A percentile compares a stretch with the other conserved stretches of the same genome.
Conservation (phyloP, 2,113 vertebrate species). For the Euleptes europaea region DNA sequence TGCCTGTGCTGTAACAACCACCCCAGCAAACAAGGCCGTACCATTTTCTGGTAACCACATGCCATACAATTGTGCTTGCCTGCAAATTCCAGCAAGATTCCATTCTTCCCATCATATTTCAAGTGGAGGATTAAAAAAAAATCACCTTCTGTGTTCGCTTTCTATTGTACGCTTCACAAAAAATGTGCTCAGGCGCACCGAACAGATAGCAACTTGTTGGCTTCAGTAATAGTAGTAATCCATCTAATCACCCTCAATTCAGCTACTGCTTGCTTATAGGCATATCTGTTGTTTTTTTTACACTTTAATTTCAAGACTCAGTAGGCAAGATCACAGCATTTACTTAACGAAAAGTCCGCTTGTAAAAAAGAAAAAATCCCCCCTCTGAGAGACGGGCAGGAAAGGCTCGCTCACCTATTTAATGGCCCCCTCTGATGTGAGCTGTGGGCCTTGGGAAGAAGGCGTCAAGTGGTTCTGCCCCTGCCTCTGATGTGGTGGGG, state of each 20-base stretch:
- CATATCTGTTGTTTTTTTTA: constrained; percentile 39
- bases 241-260: constrained; percentile 68
- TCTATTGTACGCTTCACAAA: constrained; percentile 51
- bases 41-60: constrained; percentile 29
- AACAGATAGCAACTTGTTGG: constrained; percentile 70
- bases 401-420: constrained; percentile 23
- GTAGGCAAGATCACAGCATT: constrained; percentile 71
- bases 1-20: no score
- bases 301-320: constrained; percentile 71
- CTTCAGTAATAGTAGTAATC: constrained; percentile 67
- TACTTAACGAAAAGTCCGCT: constrained; percentile 63
- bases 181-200: constrained; percentile 56
- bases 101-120: constrained; percentile 49
- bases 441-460: constrained; percentile 30
- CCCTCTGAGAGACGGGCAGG: constrained; percentile 32
- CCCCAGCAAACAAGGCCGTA: background rate
- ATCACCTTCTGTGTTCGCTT: constrained; percentile 36
- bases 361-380: constrained; percentile 49
- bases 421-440: constrained; percentile 53
- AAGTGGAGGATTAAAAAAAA: background rate
- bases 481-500: constrained; percentile 18
- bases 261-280: constrained; percentile 64
- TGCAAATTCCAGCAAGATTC: constrained; percentile 30
- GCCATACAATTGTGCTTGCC: constrained; percentile 38
- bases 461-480: constrained; percentile 44